A percentile compares a stretch with the other conserved stretches of the same genome.
Conservation (phyloP, 2,888 invertebrate genomes). For the Cabera pusaria region DNA sequence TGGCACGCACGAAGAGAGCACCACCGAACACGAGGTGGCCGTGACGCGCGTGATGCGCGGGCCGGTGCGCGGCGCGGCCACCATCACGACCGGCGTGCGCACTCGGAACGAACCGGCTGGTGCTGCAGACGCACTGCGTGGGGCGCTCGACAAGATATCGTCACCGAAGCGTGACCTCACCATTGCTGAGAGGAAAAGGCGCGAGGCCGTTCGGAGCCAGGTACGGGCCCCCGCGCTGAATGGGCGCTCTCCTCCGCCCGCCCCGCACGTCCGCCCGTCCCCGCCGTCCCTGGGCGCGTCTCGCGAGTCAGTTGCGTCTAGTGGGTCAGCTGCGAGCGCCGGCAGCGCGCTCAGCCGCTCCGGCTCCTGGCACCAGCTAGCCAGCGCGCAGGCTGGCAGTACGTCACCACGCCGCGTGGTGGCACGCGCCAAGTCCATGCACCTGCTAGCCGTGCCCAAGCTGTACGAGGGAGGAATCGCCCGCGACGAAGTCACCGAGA, state of each 20-base stretch:
- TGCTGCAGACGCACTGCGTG: slow-evolving; percentile 69
- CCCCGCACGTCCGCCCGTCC: slow-evolving; percentile 50
- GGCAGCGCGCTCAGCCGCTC: slow-evolving; percentile 81
- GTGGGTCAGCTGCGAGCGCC: slow-evolving; percentile 55
- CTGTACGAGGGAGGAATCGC: slow-evolving; percentile 91
- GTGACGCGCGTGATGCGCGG: slow-evolving; percentile 89
- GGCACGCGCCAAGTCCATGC: slow-evolving; percentile 88
- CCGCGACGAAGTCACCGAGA: slow-evolving; percentile 86
- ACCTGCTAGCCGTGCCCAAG: slow-evolving; percentile 88
- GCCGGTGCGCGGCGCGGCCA: slow-evolving; percentile 88
- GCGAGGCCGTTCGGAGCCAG: slow-evolving; percentile 50
- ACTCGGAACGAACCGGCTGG: slow-evolving; percentile 78
- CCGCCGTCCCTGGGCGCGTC: slow-evolving; percentile 54
- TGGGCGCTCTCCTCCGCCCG: slow-evolving; percentile 51
- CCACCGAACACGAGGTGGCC: slow-evolving; percentile 85
- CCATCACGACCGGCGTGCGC: slow-evolving; percentile 83
- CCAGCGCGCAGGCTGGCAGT: slow-evolving; percentile 65
- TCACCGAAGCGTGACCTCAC: slow-evolving; percentile 55
- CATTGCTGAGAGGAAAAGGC: slow-evolving; percentile 53
- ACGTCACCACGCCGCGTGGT: slow-evolving; percentile 73
- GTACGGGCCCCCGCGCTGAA: slow-evolving; percentile 58
- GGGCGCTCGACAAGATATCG: slow-evolving; percentile 81
- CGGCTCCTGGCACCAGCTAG: slow-evolving; percentile 91
- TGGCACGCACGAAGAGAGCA: slow-evolving; percentile 54
- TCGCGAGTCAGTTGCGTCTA: slow-evolving; percentile 61